phyloP scores from a whole-genome alignment of 2,113 vertebrate species.

The Delphinus delphis region DNA sequence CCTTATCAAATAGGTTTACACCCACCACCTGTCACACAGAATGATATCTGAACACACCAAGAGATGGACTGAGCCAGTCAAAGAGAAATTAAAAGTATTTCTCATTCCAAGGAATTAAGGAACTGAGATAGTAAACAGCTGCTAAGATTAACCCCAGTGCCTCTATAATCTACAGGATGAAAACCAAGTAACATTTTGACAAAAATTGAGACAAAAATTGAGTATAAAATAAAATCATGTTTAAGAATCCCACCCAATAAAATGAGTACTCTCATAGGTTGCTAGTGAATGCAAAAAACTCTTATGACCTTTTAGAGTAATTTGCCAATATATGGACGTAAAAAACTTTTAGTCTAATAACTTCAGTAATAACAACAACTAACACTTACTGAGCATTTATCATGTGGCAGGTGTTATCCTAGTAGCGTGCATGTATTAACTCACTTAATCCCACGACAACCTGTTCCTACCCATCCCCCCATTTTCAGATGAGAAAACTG shows the following conservation, averaged over 20 bases:
- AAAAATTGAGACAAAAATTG: not conserved
- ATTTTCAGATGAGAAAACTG: not conserved
- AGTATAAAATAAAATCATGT: not conserved
- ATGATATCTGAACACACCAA: not conserved
- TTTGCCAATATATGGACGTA: not conserved
- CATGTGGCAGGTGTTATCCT: not conserved
- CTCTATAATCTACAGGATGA: not conserved
- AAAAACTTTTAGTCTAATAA: not conserved
- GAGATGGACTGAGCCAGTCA: not conserved
- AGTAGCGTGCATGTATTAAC: not conserved
- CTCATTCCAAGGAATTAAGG: not conserved
- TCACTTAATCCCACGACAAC: not conserved
- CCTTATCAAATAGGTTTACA: not conserved
- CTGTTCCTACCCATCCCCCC: not conserved
- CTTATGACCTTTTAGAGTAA: not conserved
- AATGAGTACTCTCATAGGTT: not conserved
- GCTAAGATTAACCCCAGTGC: not conserved
- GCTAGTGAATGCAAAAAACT: not conserved
- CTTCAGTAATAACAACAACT: not conserved
- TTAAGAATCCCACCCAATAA: slow-evolving; percentile 5
- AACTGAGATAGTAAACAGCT: not conserved
- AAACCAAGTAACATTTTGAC: not conserved
- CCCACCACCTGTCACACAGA: not conserved
- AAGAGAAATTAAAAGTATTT: not conserved
- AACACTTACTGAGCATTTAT: not conserved